phyloP scores from a whole-genome alignment of 2,797 vertebrate genomes.

The Otolemur crassicaudatus region DNA sequence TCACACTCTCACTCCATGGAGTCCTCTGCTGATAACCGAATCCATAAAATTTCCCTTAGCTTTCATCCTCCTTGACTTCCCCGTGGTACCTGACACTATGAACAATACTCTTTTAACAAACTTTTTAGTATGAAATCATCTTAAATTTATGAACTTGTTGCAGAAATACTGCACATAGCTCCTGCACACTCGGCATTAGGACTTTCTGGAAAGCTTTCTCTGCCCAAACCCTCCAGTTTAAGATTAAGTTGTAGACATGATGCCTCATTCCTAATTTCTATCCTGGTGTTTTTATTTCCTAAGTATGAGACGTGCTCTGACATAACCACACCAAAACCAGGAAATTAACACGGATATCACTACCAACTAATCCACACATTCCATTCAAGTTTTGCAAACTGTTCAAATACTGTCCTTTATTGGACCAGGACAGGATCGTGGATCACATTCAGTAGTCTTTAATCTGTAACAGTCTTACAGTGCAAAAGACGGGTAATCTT shows the following conservation, averaged over 20 bases:
- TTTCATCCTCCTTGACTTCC: background rate
- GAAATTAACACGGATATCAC: background rate
- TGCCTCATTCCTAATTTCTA: background rate
- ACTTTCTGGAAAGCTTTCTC: background rate
- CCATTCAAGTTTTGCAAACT: background rate
- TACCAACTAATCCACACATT: background rate
- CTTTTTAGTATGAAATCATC: background rate
- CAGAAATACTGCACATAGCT: background rate
- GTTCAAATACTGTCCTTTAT: background rate
- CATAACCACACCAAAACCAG: background rate
- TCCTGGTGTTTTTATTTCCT: background rate
- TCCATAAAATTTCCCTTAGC: background rate
- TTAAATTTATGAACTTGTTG: background rate
- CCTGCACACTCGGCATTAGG: background rate
- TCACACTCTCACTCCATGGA: background rate
- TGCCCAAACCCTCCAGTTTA: background rate
- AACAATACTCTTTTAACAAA: background rate
- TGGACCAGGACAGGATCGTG: background rate
- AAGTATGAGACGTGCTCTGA: background rate
- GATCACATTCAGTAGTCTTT: background rate
- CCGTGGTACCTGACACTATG: background rate
- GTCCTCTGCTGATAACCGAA: background rate
- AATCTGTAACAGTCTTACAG: background rate
- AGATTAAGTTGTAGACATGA: background rate
- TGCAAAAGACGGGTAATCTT: background rate